Base-by-base conservation (phyloP, 2,113 vertebrate genomes). In the Stigmatopora nigra region DNA sequence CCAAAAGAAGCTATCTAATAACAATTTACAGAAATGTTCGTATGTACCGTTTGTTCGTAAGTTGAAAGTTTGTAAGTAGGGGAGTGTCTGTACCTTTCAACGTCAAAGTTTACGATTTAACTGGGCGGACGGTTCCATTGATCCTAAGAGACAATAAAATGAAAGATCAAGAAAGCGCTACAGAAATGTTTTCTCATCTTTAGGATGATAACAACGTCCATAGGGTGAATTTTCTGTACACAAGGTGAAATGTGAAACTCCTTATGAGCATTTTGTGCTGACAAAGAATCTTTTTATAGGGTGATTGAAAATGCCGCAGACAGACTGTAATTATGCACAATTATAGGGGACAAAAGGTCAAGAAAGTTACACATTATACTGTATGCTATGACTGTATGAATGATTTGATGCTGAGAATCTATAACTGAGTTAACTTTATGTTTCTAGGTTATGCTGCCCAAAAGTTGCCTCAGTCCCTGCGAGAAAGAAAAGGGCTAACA, bases 401-500 rank as follows among this genome's bases (percentile, higher is more conserved):
- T 49, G 47, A 41, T 7, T 41, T 41, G 1, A 41, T 8, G 38
- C 38, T 41, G 9, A 41, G 38, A 41, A 1, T 7, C 38, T 41
- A 4, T 8, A 41, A 41, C 38, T 7, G 38, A 10, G 38, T 41
- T 41, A 7, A 41, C 9, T 61, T 38, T 45, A 19, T 22, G 5
- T 65, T 70, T 76, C 74, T 84, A 91, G 90, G 90, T 91, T 91
- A 91, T 91, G 90, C 89, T 90, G 87, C 85, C 83, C 86, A 89
- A 88, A 90, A 88, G 88, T 82, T 86, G 86, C 65, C 83, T 90
- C 84, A 91, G 89, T 89, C 89, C 83, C 81, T 88, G 87, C 64
- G 89, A 90, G 88, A 91, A 90, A 89, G 90, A 91, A 81, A 91
- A 91, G 83, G 90, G 90, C 84, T 91, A 90, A 91, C 20, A 22